Conservation (phyloP, 1,140 invertebrate genomes). For the Geopemphigus sp. region DNA sequence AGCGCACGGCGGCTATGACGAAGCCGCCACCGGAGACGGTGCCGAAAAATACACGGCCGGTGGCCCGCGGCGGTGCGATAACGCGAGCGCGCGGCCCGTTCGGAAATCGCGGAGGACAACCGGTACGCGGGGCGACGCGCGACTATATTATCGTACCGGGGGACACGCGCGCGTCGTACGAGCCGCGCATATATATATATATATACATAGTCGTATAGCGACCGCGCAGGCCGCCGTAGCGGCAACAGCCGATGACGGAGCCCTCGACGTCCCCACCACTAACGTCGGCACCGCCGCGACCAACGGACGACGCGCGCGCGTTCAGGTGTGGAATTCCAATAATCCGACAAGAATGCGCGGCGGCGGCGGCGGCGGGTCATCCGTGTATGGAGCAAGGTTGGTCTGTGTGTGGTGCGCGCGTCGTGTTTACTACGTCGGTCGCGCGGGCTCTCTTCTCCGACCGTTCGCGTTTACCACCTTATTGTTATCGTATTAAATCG, state of each 20-base stretch:
- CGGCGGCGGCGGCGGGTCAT: slow-evolving; percentile 45
- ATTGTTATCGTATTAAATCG: neutral
- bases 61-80: neutral
- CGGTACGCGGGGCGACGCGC: neutral
- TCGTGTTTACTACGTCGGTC: slow-evolving; percentile 5
- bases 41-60: neutral
- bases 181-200: too few species aligned
- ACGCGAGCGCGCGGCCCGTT: too few species aligned
- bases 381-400: slow-evolving; percentile 46
- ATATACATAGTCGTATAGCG: too few species aligned
- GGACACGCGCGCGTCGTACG: slow-evolving; percentile 8
- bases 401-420: neutral
- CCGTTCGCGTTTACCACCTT: too few species aligned
- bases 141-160: neutral
- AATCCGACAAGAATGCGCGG: slow-evolving; percentile 47
- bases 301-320: neutral
- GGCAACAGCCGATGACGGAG: neutral
- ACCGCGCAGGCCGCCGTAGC: neutral
- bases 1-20: neutral
- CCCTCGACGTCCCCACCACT: neutral
- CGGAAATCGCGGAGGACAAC: too few species aligned
- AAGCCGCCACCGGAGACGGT: neutral
- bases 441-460: too few species aligned
- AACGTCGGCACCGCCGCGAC: too few species aligned
- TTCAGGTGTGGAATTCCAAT: slow-evolving; percentile 49